phyloP scores from a whole-genome alignment of 2,797 vertebrate genomes.

The Argyrosomus regius region DNA sequence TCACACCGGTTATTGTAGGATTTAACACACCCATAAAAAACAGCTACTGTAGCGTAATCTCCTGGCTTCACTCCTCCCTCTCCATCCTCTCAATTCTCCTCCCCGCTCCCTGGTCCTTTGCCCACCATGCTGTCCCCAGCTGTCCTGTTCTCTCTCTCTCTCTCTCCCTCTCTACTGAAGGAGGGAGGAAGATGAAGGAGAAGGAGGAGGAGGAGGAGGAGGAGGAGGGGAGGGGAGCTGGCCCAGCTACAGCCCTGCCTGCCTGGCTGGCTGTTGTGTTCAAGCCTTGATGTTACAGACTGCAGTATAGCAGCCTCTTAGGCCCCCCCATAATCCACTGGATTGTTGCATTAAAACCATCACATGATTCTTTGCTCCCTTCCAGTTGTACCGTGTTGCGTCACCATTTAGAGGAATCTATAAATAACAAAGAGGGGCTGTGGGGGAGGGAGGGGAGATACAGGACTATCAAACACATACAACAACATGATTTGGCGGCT shows the following conservation, averaged over 20 bases:
- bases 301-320: conserved; percentile 65
- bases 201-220: not conserved
- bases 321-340: conserved; percentile 67
- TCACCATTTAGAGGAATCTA: conserved; percentile 74
- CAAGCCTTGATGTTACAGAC: conserved; percentile 55
- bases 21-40: conserved; percentile 47
- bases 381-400: conserved; percentile 68
- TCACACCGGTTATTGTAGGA: conserved; percentile 9
- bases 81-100: conserved; percentile 39
- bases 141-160: conserved; percentile 48
- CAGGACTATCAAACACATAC: conserved; percentile 52
- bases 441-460: conserved; percentile 36
- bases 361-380: conserved; percentile 69
- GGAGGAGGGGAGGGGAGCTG: conserved; percentile 3
- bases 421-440: conserved; percentile 73
- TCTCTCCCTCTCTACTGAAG: conserved; percentile 17
- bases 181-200: conserved; percentile 12
- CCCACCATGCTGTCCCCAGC: conserved; percentile 57
- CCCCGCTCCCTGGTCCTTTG: conserved; percentile 44
- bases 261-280: conserved; percentile 43
- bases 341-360: conserved; percentile 75
- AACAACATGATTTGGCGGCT: conserved; percentile 66
- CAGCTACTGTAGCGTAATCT: conserved; percentile 55
- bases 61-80: conserved; percentile 39
- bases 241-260: conserved; percentile 26